Evolutionary conservation across 1,140 invertebrate genomes (phyloP), one percentile per base, ranked within the genome.

Genomic region (Stegodyphus dumicola): DNA sequence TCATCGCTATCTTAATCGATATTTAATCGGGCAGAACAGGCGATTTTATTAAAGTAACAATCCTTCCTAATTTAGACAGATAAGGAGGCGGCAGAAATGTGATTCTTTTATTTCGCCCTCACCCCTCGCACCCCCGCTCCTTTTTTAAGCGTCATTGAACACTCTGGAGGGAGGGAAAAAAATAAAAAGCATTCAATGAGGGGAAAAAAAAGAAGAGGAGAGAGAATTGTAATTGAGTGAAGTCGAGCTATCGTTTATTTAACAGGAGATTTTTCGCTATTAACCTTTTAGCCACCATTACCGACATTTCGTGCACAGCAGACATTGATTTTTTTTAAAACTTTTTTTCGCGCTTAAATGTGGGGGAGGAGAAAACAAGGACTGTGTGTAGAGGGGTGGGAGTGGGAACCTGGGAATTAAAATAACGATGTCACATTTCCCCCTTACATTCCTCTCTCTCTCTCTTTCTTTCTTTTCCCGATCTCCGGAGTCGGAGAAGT

Each of bases 171-270:
- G 60, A 54, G 17, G 6, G 51, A 69, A 79, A 69, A 79, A 70
- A 70, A 79, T 53, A 48, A 56, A 67, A 48, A 66, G 49, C 51
- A 74, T 74, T 74, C 48, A 75, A 69, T 75, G 70, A 67, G 9
- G 5, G n/a, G 76, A 77, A 70, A 15, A 83, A 73, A 81, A 75
- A 54, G 53, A 51, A 76, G 65, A 53, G 67, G 56, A 75, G 66
- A 83, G 74, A 85, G 81, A 85, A 85, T 85, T 85, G 81, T 85
- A 85, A 85, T 85, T 85, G 81, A 85, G 81, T 85, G 81, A 75
- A 85, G 81, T 85, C 81, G 73, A 66, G 64, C 33, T 69, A 51
- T 66, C 81, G 81, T 85, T 85, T 85, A 85, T 85, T 85, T 85
- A 85, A 85, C 81, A 76, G 64, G 49, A 85, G 81, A 85, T 85